Conservation (phyloP, 1,140 invertebrate species). For the Spodoptera litura region DNA sequence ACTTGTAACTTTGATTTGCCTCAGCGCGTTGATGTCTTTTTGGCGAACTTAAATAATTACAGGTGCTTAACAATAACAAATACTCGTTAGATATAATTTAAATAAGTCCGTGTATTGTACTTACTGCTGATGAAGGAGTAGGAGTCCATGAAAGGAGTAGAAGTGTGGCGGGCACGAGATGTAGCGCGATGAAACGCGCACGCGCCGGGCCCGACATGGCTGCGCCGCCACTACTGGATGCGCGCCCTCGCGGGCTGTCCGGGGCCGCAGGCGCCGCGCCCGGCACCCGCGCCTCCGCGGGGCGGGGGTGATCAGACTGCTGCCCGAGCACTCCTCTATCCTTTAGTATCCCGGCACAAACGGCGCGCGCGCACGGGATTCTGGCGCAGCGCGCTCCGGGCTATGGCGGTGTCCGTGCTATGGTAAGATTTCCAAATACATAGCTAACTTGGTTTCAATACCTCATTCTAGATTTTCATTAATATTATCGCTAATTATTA, state of each 20-base stretch:
- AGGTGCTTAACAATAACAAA: background rate
- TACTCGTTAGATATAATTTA: constrained; percentile 22
- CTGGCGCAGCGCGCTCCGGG: constrained; percentile 80
- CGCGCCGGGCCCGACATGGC: constrained; percentile 80
- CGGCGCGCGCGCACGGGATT: constrained; percentile 83
- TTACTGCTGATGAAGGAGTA: constrained; percentile 74
- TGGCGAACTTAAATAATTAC: background rate
- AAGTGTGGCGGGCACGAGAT: constrained; percentile 67
- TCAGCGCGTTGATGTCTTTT: constrained; percentile 78
- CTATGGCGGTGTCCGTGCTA: constrained; percentile 82
- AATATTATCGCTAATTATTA: background rate
- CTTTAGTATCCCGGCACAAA: constrained; percentile 82
- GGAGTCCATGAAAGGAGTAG: constrained; percentile 71
- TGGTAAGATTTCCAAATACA: constrained; percentile 68
- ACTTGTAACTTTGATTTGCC: background rate
- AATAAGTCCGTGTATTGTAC: constrained; percentile 53
- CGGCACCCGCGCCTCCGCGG: constrained; percentile 57
- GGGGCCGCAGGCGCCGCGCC: constrained; percentile 59
- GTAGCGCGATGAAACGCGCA: constrained; percentile 71
- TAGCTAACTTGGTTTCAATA: constrained; percentile 9
- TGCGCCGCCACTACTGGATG: constrained; percentile 81
- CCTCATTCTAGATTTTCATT: background rate
- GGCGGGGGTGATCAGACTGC: constrained; percentile 70
- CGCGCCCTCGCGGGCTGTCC: constrained; percentile 68
- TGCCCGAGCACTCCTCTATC: constrained; percentile 75